Evolutionary conservation across 2,113 vertebrate genomes (phyloP).

Genomic region (Arizona elegans): DNA sequence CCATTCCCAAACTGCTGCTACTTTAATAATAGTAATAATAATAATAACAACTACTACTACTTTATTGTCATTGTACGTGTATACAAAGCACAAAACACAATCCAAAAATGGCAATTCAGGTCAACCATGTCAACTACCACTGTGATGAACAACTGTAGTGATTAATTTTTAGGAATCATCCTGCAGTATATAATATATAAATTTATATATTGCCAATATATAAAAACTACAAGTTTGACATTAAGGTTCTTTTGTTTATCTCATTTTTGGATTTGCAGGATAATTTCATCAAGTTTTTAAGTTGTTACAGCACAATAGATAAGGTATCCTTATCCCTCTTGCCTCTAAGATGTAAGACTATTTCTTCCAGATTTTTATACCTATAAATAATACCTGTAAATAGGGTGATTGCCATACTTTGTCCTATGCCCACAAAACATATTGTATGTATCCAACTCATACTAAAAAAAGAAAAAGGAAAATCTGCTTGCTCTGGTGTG

Average conservation of each 20-base stretch:
- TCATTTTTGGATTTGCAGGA: not conserved
- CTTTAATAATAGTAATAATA: no score
- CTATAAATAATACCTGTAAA: not conserved
- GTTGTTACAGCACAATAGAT: not conserved
- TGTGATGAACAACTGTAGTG: not conserved
- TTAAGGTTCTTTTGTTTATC: not conserved
- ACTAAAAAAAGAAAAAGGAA: not conserved
- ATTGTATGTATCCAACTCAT: slow-evolving; percentile 5
- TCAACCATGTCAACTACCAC: not conserved
- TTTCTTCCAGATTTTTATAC: not conserved
- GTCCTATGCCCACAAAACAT: not conserved
- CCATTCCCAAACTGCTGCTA: not conserved
- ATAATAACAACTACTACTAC: no score
- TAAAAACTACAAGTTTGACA: not conserved
- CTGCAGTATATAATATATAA: not conserved
- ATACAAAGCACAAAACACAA: not conserved
- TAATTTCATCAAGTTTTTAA: not conserved
- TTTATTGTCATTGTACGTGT: no score
- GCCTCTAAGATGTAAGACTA: not conserved
- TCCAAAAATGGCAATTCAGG: not conserved
- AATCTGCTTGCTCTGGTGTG: not conserved
- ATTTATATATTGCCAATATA: no score
- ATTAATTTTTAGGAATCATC: not conserved
- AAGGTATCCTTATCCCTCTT: not conserved
- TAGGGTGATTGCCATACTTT: not conserved